A percentile compares a stretch with the other conserved stretches of the same genome.
These are phyloP conservation scores for Sibirionetta formosa DNA, from an alignment of 2,797 vertebrate species.

Conservation along the genomic window DNA sequence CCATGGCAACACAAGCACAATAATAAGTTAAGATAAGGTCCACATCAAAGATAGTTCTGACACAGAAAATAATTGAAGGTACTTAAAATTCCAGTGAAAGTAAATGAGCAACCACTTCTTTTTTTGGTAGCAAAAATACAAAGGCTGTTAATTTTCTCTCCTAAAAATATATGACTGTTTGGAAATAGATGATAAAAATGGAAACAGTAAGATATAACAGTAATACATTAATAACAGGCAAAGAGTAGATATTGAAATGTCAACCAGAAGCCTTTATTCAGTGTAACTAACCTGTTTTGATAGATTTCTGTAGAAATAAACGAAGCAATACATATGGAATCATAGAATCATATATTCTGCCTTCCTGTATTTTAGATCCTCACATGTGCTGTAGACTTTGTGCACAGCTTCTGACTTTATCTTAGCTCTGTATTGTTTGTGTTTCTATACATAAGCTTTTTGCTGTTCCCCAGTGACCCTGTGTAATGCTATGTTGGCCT, in stretches of 20 bases:
- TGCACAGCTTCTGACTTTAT: neutral
- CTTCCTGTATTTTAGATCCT: neutral
- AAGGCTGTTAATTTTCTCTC: neutral
- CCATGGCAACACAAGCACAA: slow-evolving; percentile 50
- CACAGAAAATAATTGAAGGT: slow-evolving; percentile 49
- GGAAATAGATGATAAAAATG: neutral
- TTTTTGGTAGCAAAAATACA: slow-evolving; percentile 17
- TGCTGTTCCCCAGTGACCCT: neutral
- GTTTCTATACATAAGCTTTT: neutral
- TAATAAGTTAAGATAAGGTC: slow-evolving; percentile 52
- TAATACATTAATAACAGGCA: neutral
- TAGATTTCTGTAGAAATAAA: neutral
- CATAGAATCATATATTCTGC: neutral
- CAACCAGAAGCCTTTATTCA: neutral
- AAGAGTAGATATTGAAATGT: slow-evolving; percentile 16
- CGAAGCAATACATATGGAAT: neutral
- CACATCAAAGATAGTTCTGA: slow-evolving; percentile 48
- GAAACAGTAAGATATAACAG: neutral
- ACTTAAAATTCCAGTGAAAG: slow-evolving; percentile 56
- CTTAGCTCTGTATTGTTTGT: neutral
- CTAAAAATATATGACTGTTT: neutral
- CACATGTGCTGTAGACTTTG: neutral
- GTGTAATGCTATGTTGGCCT: neutral
- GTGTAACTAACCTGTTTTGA: neutral
- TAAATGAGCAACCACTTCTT: neutral